These are phyloP conservation scores for Pelobates cultripes DNA, from an alignment of 2,797 vertebrate genomes.

Conservation along the genomic window DNA sequence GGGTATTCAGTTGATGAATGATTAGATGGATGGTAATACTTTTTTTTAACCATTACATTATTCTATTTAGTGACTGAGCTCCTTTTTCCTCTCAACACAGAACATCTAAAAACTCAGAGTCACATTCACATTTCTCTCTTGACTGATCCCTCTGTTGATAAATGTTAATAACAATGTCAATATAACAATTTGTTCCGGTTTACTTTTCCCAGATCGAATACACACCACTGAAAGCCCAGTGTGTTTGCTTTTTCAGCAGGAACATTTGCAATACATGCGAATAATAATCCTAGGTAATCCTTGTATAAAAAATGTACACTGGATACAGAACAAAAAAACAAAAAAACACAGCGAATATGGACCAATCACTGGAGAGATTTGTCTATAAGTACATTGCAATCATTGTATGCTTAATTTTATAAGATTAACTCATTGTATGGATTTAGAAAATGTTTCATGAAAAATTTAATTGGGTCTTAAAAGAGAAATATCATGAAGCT, in stretches of 20 bases:
- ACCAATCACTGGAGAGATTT: neutral
- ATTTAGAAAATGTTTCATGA: too few species aligned
- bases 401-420: too few species aligned
- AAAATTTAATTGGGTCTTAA: too few species aligned
- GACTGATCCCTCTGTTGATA: neutral
- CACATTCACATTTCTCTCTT: neutral
- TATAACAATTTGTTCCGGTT: neutral
- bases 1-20: too few species aligned
- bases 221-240: neutral
- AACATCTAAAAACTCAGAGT: neutral
- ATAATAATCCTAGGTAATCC: constrained; percentile 1
- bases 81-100: neutral
- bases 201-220: constrained; percentile 3
- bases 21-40: too few species aligned
- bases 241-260: constrained; percentile 7
- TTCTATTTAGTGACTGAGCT: too few species aligned
- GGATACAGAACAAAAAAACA: neutral
- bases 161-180: neutral
- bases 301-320: neutral
- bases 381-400: too few species aligned
- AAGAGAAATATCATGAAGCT: too few species aligned
- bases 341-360: neutral
- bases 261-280: neutral
- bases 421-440: too few species aligned
- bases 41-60: too few species aligned